Base-by-base conservation (phyloP, 92 coral and sea anemone genomes). In the Palythoa grandiflora region DNA sequence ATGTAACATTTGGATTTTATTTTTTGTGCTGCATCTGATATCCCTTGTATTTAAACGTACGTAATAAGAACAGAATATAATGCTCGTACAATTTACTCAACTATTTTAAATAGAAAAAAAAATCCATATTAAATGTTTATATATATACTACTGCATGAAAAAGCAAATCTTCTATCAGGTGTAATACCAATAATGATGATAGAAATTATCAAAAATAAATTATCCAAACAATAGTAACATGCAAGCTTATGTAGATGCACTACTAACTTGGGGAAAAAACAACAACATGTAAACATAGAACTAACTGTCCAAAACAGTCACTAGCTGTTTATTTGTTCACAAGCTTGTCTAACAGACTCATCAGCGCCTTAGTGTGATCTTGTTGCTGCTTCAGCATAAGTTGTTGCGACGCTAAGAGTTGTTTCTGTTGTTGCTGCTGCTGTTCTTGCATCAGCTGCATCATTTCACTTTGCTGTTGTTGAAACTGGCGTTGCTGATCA, bases 401-500 rank as follows among this genome's bases (percentile, higher is more conserved):
- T 35, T 79, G 86, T 77, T 88, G 90, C 57, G 86, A 65, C 21
- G 68, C 79, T 60, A 79, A 70, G 60, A 11, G n/a, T 40, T 40
- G 47, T 40, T 40, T 40, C 47, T 40, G 3, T 40, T 87, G 80
- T 54, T 66, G 89, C 38, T 75, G 75, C 53, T 72, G 81, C 17
- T 80, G 90, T 71, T 71, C 79, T 79, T 79, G 90, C 90, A 88
- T 88, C 63, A 80, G 75, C 48, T 59, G 75, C 87, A 88, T 79
- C 87, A 80, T 88, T 80, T 88, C 87, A 80, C 73, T 80, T 55
- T 80, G 91, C 50, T 88, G 87, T 83, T 88, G 91, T 71, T 88
- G 91, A 79, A 88, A 63, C 87, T 88, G 76, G 51, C 71, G 35
- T 88, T 83, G 91, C 90, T 79, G 87, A 68, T 87, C 80, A 78